Base-by-base conservation (phyloP, 1,140 invertebrate genomes). In the Procambarus virginalis region DNA sequence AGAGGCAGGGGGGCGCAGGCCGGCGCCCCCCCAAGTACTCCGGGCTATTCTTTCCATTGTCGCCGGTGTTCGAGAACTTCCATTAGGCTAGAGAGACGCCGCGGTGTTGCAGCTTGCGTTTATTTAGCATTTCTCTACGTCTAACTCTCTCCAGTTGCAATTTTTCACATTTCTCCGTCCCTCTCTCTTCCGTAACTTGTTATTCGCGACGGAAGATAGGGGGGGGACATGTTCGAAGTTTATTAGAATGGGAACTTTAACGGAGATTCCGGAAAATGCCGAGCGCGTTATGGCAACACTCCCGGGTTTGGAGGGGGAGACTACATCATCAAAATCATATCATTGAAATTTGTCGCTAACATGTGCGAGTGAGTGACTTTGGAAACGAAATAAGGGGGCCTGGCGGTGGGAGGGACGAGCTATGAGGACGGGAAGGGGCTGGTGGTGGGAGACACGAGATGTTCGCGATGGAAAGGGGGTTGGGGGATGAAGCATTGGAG, bases 271-370 rank as follows among this genome's bases (percentile, higher is more conserved):
- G 8, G 17, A 22, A 75, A n/a, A 83, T 49, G 45, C 12, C 8
- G 85, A 81, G 34, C 34, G 22, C 17, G 46, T n/a, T 85, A 2
- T 77, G 84, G 84, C 84, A 85, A 85, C 84, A 85, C 48, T 75
- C 20, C 3, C 20, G 14, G 60, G 58, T 48, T 20, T 45, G 14
- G 80, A 46, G 51, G 55, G 51, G 68, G 48, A 77, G 70, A 55
- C 70, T 77, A 85, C 51, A 80, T 78, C 84, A 86, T 87, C 85
- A 87, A 87, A 87, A 87, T 87, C 85, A 81, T 87, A 87, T 87
- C 85, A 87, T 87, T 87, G 77, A 87, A 80, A 87, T 87, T 87
- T 87, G 85, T 77, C 85, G 77, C 55, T 75, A 87, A 80, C 78
- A 87, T 87, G 85, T 80, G 73, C 64, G 85, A 34, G 85, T 70